Conservation (phyloP, 2,888 invertebrate species). For the Ctena decussata region DNA sequence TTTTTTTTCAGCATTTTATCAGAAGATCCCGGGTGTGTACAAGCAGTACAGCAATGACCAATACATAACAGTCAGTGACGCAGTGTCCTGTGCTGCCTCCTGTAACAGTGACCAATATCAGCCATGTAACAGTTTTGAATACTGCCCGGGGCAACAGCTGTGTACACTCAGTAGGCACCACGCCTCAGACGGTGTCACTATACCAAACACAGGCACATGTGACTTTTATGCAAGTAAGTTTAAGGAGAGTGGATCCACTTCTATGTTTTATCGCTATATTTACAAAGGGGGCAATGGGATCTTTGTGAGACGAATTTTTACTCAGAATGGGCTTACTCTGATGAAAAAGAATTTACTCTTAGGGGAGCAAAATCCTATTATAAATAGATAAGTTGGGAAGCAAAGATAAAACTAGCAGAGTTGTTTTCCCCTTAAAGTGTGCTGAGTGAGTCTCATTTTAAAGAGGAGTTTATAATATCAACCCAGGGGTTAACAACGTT, state of each 20-base stretch:
- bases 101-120: slow-evolving; percentile 35
- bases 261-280: too few relatives aligned
- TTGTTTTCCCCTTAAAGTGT: too few relatives aligned
- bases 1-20: slow-evolving; percentile 45
- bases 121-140: slow-evolving; percentile 77
- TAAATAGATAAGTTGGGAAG: too few relatives aligned
- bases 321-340: too few relatives aligned
- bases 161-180: slow-evolving; percentile 72
- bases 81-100: slow-evolving; percentile 68
- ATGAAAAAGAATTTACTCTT: too few relatives aligned
- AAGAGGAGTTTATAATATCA: too few relatives aligned
- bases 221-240: slow-evolving; percentile 76
- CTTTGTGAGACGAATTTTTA: too few relatives aligned
- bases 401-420: too few relatives aligned
- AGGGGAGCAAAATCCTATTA: too few relatives aligned
- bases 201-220: slow-evolving; percentile 54
- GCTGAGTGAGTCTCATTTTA: too few relatives aligned
- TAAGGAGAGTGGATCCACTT: neutral
- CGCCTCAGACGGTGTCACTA: slow-evolving; percentile 58
- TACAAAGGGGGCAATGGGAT: too few relatives aligned
- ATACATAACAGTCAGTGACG: slow-evolving; percentile 44
- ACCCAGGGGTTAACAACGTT: too few relatives aligned
- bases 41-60: slow-evolving; percentile 66
- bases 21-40: slow-evolving; percentile 51
- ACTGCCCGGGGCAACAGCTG: slow-evolving; percentile 62